Evolutionary conservation across 2,113 vertebrate genomes (phyloP).

Genomic region (Zosterops lateralis): DNA sequence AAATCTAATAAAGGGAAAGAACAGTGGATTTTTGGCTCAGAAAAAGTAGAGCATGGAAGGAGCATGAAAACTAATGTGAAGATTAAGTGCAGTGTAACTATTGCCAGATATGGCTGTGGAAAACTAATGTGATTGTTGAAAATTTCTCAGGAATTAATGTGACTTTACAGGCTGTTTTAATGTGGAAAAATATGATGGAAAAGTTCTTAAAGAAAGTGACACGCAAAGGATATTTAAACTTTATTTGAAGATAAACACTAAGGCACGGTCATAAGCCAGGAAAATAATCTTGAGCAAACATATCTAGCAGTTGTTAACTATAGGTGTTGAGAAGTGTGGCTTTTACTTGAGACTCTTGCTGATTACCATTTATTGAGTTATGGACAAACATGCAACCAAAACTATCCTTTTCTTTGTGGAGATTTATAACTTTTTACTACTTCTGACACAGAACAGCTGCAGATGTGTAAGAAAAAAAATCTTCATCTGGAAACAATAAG

Average conservation of each 20-base stretch:
- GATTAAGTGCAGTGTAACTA: neutral
- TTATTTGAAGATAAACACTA: conserved; percentile 13
- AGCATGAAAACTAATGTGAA: neutral
- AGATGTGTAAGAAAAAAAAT: neutral
- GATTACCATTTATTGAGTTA: neutral
- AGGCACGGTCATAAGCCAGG: neutral
- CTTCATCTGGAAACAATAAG: neutral
- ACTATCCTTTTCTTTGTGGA: neutral
- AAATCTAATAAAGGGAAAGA: conserved; percentile 9
- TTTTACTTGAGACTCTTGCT: neutral
- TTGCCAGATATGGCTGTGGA: neutral
- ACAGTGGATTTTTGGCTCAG: neutral
- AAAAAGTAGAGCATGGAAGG: neutral
- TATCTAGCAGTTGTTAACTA: neutral
- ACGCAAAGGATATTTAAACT: neutral
- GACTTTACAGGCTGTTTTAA: conserved; percentile 12
- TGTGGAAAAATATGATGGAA: neutral
- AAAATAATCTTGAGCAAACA: neutral
- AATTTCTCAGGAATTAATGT: conserved; percentile 10
- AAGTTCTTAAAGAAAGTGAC: neutral
- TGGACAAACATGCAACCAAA: neutral
- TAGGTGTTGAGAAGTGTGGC: neutral
- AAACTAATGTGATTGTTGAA: neutral
- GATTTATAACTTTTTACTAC: neutral
- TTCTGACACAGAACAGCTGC: neutral